These are phyloP conservation scores for Lagodon rhomboides DNA, from an alignment of 2,797 vertebrate genomes.

Conservation along the genomic window DNA sequence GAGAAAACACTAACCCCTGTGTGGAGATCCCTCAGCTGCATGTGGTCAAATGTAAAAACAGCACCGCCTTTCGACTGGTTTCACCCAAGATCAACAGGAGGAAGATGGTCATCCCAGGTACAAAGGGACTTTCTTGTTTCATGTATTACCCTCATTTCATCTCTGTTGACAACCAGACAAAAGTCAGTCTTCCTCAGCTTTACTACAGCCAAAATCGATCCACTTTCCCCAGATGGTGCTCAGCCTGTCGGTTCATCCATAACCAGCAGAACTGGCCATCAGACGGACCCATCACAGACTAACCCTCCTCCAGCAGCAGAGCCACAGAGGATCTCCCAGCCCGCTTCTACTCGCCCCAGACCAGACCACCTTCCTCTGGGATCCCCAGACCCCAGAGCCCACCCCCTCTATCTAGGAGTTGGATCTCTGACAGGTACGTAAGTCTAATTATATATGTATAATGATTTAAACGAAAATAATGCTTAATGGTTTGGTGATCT, in stretches of 20 bases:
- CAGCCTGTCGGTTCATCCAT: slow-evolving; percentile 28
- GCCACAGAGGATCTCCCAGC: slow-evolving; percentile 27
- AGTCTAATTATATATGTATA: background rate
- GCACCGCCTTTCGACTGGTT: slow-evolving; percentile 83
- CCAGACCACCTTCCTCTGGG: slow-evolving; percentile 72
- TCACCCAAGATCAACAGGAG: slow-evolving; percentile 85
- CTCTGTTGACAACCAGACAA: background rate
- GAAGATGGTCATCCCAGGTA: slow-evolving; percentile 77
- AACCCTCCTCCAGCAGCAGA: slow-evolving; percentile 40
- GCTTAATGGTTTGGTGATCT: background rate
- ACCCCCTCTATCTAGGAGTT: slow-evolving; percentile 87
- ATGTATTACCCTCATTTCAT: background rate
- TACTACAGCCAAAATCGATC: slow-evolving; percentile 8
- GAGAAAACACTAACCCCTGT: slow-evolving; percentile 54
- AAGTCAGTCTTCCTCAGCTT: slow-evolving; percentile 4
- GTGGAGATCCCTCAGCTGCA: slow-evolving; percentile 83
- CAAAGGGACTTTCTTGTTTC: slow-evolving; percentile 3
- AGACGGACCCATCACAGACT: slow-evolving; percentile 24
- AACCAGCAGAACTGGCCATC: slow-evolving; percentile 33
- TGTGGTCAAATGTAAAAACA: slow-evolving; percentile 85
- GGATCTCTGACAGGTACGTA: slow-evolving; percentile 90
- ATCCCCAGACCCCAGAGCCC: slow-evolving; percentile 76
- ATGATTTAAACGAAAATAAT: background rate
- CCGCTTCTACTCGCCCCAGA: slow-evolving; percentile 53
- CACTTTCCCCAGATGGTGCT: slow-evolving; percentile 53